Evolutionary conservation across 2,888 invertebrate genomes (phyloP), one percentile per base, ranked within the genome.

Genomic region (Mimachlamys varia): DNA sequence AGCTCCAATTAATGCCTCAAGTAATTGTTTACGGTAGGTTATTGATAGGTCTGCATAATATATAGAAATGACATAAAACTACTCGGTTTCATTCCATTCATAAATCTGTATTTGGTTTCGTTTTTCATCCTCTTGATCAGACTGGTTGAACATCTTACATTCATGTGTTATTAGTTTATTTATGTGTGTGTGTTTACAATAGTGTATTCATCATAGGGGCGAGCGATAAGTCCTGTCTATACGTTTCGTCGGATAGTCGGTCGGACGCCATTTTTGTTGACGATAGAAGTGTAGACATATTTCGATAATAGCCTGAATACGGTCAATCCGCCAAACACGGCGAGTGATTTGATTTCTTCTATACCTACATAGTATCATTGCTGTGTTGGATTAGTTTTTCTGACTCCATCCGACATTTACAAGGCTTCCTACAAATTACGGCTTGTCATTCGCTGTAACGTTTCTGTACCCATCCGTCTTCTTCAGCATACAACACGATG

Each of bases 371-470:
- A 22, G 10, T 76, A 33, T 27, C 33, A 12, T 12, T 13, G 13
- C 76, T 7, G 76, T 76, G 76, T 76, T 76, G 76, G 33, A 76
- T 76, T 76, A 76, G 76, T 76, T 76, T 76, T 76, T 27, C 33
- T 33, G 76, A 76, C 76, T 76, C 76, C 33, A 10, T 10, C 76
- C 76, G 76, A 33, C 76, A 76, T 76, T 76, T 33, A 76, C 76
- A 76, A 76, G 76, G 10, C 27, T 76, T 33, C 0, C 76, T 76
- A 76, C 76, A 76, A 76, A 76, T 76, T 76, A 76, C 33, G 76
- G 10, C 76, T 33, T 76, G 76, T 76, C 76, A 76, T 76, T 76
- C 33, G 27, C 27, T 27, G 76, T 33, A 76, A 76, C 76, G 76
- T 33, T 76, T 33, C 76, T 76, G 33, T 76, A 33, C 33, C 33